Evolutionary conservation across 1,140 invertebrate species (phyloP).

Genomic region (Zaprionus inermis): DNA sequence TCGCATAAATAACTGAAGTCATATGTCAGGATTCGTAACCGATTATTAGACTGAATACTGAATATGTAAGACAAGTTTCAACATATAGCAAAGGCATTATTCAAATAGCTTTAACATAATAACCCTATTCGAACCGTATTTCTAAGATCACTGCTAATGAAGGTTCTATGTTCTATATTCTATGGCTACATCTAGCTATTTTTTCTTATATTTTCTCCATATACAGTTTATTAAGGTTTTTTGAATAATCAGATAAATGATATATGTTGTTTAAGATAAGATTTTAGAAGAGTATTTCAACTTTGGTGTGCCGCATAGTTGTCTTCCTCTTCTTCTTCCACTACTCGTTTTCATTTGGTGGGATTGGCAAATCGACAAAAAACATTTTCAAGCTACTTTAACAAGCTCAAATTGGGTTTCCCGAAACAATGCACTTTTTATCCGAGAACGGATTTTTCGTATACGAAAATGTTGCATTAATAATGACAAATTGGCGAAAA

Average conservation of each 20-base stretch:
- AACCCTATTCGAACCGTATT: too few relatives aligned
- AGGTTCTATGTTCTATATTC: too few relatives aligned
- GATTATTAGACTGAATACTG: not conserved
- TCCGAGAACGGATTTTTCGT: not conserved
- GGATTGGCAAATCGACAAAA: not conserved
- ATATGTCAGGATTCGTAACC: not conserved
- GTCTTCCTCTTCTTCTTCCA: not conserved
- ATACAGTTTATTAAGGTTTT: too few relatives aligned
- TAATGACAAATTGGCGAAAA: conserved; percentile 6
- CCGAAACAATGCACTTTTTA: conserved; percentile 1
- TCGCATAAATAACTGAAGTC: not conserved
- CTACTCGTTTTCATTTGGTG: not conserved
- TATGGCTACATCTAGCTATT: too few relatives aligned
- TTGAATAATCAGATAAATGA: too few relatives aligned
- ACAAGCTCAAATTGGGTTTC: conserved; percentile 9
- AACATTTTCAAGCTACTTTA: conserved; percentile 2
- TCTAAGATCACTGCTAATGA: too few relatives aligned
- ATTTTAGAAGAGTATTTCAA: not conserved
- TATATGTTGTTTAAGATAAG: too few relatives aligned
- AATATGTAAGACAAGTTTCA: too few relatives aligned
- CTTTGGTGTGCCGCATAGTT: not conserved
- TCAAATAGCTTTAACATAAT: too few relatives aligned
- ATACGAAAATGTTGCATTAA: conserved; percentile 4
- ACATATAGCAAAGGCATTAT: too few relatives aligned
- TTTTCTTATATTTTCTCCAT: too few relatives aligned